Evolutionary conservation across 2,888 invertebrate species (phyloP), one percentile per base, ranked within the genome.

Genomic region (Nysson spinosus): DNA sequence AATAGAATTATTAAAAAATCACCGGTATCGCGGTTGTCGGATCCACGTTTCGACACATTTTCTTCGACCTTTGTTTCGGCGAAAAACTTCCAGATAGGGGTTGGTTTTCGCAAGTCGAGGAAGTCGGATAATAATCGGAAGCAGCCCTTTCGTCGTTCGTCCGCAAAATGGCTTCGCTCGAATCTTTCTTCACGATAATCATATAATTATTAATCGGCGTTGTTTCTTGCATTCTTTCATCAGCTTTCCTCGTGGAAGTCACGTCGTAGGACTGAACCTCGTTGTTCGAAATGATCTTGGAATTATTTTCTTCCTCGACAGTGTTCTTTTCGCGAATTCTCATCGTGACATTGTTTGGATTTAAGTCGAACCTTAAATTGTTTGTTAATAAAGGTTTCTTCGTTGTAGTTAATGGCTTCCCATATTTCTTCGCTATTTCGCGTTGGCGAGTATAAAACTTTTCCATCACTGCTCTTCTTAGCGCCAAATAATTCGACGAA

Each of bases 401-500:
- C 4, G 61, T 5, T 3, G 39, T 52, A 7, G 16, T 22, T 4
- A 4, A 4, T 2, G 9, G 35, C 2, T 46, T 54, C 1, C 22
- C 44, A 19, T 79, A 74, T 22, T 64, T 77, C 32, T 66, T 49
- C 1, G 46, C 32, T 14, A 81, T 80, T 19, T 77, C 72, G 0
- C 54, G 71, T 19, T 75, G 76, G 12, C 80, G 65, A 5, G 78
- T 71, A 55, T 75, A 60, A 62, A 69, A 82, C 40, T 65, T 75
- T 0, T 81, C 79, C 80, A 82, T 80, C 2, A 81, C 72, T 1
- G 72, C 76, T 66, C 66, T 72, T n/a, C 81, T 70, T 28, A 75
- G 71, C 1, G 75, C 71, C 22, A 79, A 77, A 62, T 82, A 82
- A 20, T 76, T 75, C 0, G 54, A 14, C 14, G 34, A 12, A 9